phyloP scores from a whole-genome alignment of 2,113 vertebrate genomes.

The human (Homo sapiens) region GRCh38 chr14:85725001-85725500 shows the following conservation, averaged over 20 bases:
- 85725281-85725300: slow-evolving; percentile 47
- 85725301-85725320: slow-evolving; percentile 49
- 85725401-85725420: not conserved
- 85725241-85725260: slow-evolving; percentile 47
- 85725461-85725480: not conserved
- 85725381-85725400: not conserved
- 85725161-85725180: not conserved
- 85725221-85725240: slow-evolving; percentile 45
- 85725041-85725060: no score
- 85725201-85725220: slow-evolving; percentile 35
- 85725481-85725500: not conserved
- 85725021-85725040: no score
- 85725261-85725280: not conserved
- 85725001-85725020: no score
- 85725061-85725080: not conserved
- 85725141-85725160: not conserved
- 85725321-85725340: slow-evolving; percentile 42
- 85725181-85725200: slow-evolving; percentile 51
- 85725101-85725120: not conserved
- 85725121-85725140: not conserved
- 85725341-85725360: not conserved
- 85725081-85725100: not conserved
- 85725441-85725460: slow-evolving; percentile 21
- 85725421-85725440: slow-evolving; percentile 36
- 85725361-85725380: not conserved